A percentile compares a stretch with the other conserved stretches of the same genome.
Evolutionary conservation across 2,888 invertebrate species (phyloP).

Genomic region (Chymomyza caudatula): DNA sequence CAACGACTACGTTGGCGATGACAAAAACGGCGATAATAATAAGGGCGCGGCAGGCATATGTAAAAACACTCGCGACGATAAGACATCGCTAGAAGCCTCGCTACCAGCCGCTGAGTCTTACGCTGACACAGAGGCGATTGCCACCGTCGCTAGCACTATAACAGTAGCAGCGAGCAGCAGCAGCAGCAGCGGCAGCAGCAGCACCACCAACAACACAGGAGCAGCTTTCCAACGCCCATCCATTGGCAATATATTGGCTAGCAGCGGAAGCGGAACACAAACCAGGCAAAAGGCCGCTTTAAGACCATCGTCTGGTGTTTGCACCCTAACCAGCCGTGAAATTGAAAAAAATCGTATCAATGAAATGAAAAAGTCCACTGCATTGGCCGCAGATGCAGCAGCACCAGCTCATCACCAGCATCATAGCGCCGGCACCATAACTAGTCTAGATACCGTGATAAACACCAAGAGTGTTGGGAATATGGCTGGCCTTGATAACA

Average conservation of each 20-base stretch:
- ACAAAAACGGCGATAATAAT: constrained; percentile 40
- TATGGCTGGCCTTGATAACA: constrained; percentile 35
- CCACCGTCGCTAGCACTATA: constrained; percentile 26
- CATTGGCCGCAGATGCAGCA: constrained; percentile 47
- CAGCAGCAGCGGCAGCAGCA: constrained; percentile 51
- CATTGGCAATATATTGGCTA: not conserved
- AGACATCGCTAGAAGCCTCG: constrained; percentile 32
- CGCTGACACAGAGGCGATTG: constrained; percentile 30
- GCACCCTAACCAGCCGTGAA: constrained; percentile 81
- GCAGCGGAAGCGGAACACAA: constrained; percentile 13
- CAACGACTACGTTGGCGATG: constrained; percentile 17
- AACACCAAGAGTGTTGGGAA: constrained; percentile 40
- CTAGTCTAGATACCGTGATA: constrained; percentile 75
- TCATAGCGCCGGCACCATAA: constrained; percentile 23
- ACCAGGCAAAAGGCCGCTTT: constrained; percentile 19
- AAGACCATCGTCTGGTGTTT: constrained; percentile 7
- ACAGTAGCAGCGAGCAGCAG: constrained; percentile 30
- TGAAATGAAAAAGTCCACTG: constrained; percentile 80
- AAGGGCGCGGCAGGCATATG: constrained; percentile 46
- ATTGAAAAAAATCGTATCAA: constrained; percentile 85
- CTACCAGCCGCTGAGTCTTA: constrained; percentile 26
- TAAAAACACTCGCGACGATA: constrained; percentile 23
- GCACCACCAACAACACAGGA: not conserved
- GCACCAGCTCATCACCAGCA: not conserved
- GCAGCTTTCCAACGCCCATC: not conserved